Evolutionary conservation across 1,140 invertebrate genomes (phyloP).

Genomic region (Phortica variegata): DNA sequence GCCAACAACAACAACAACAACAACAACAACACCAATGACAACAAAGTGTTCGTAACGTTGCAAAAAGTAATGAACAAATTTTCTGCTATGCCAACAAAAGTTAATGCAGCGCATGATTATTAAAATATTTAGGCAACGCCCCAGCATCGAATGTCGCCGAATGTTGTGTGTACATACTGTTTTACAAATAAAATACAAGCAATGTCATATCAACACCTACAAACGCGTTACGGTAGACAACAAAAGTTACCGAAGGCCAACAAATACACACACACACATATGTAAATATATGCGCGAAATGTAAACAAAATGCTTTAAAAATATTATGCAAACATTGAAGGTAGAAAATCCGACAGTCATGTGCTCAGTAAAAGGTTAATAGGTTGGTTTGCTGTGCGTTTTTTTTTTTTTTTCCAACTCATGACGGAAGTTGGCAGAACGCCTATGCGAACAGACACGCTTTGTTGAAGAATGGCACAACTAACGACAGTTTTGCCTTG

Average conservation of each 20-base stretch:
- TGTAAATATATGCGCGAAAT: constrained; percentile 1
- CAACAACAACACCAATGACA: no score
- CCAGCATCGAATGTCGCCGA: neutral
- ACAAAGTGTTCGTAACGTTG: no score
- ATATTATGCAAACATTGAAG: no score
- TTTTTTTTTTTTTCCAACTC: neutral
- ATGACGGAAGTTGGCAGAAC: no score
- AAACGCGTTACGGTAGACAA: no score
- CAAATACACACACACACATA: constrained; percentile 3
- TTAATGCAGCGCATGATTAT: constrained; percentile 48
- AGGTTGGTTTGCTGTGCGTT: neutral
- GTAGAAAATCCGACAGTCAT: no score
- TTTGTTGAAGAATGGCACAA: no score
- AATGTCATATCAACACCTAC: constrained; percentile 37
- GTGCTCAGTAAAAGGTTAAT: neutral
- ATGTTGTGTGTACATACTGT: constrained; percentile 16
- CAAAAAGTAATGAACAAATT: no score
- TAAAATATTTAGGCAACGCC: constrained; percentile 35
- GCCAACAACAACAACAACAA: constrained; percentile 18
- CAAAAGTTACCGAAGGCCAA: no score
- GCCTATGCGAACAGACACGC: no score
- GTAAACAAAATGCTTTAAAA: no score
- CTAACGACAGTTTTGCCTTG: no score
- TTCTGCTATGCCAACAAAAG: constrained; percentile 10
- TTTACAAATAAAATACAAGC: constrained; percentile 52